Conservation (phyloP, 2,113 vertebrate species). For the Edolisoma coerulescens region DNA sequence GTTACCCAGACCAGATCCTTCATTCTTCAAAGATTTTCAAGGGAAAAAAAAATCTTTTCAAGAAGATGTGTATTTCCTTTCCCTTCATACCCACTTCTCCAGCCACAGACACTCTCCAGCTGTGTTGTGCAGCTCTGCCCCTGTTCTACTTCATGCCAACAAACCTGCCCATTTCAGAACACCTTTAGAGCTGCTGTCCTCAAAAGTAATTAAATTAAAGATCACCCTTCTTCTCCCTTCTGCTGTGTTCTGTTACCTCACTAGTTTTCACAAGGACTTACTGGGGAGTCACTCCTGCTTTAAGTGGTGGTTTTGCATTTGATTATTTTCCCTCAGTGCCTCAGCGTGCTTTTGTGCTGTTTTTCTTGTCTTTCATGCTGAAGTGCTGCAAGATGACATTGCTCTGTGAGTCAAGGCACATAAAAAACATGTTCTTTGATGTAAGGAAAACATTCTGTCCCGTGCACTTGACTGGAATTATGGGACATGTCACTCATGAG, state of each 20-base stretch:
- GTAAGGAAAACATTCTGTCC: slow-evolving; percentile 49
- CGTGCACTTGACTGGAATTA: slow-evolving; percentile 33
- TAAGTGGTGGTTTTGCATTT: neutral
- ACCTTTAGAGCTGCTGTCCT: neutral
- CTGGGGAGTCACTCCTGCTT: neutral
- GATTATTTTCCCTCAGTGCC: neutral
- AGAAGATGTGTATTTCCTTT: neutral
- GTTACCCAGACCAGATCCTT: neutral
- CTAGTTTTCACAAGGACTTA: neutral
- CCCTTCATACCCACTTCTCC: neutral
- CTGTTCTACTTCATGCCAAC: neutral
- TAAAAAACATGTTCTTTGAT: slow-evolving; percentile 12
- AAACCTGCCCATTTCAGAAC: neutral
- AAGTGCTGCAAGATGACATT: neutral
- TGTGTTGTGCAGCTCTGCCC: neutral
- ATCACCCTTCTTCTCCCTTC: neutral
- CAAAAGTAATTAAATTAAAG: neutral
- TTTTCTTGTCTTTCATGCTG: neutral
- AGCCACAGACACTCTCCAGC: neutral
- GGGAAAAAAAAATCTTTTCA: neutral
- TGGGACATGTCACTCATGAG: neutral
- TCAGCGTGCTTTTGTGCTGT: neutral
- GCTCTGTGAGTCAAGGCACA: neutral
- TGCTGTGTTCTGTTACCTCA: neutral
- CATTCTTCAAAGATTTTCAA: neutral